Conservation (phyloP, 2,113 vertebrate species). For the Capra hircus region DNA sequence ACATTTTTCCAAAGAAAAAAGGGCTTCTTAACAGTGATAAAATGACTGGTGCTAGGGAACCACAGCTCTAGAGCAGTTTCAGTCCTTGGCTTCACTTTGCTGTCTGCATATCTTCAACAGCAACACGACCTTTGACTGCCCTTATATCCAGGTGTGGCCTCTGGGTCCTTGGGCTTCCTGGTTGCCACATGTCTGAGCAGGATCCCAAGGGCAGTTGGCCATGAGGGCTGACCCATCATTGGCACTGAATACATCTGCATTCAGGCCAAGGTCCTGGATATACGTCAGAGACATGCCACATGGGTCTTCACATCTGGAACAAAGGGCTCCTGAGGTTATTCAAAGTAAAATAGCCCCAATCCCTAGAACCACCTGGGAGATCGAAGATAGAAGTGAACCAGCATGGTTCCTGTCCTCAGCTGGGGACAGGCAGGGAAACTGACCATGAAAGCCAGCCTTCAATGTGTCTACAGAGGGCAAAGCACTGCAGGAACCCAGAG, state of each 20-base stretch:
- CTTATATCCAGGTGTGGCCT: background rate
- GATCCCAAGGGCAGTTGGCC: background rate
- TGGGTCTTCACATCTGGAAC: background rate
- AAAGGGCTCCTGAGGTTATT: background rate
- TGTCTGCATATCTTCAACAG: background rate
- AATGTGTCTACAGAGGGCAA: background rate
- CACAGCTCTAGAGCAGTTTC: background rate
- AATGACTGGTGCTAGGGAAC: background rate
- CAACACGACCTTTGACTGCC: background rate
- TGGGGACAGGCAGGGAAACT: background rate
- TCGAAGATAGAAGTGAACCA: background rate
- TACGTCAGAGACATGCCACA: background rate
- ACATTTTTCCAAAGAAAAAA: background rate
- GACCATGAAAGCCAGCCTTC: background rate
- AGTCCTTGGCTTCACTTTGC: background rate
- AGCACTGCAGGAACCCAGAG: rapidly evolving
- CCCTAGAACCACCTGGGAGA: background rate
- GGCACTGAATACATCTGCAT: background rate
- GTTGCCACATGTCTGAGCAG: background rate
- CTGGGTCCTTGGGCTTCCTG: background rate
- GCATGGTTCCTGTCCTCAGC: background rate
- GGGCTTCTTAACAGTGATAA: background rate
- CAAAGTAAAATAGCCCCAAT: background rate
- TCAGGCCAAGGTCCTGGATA: background rate
- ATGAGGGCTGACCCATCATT: background rate